phyloP scores from a whole-genome alignment of 2,888 invertebrate species.

The Oscheius sp. region DNA sequence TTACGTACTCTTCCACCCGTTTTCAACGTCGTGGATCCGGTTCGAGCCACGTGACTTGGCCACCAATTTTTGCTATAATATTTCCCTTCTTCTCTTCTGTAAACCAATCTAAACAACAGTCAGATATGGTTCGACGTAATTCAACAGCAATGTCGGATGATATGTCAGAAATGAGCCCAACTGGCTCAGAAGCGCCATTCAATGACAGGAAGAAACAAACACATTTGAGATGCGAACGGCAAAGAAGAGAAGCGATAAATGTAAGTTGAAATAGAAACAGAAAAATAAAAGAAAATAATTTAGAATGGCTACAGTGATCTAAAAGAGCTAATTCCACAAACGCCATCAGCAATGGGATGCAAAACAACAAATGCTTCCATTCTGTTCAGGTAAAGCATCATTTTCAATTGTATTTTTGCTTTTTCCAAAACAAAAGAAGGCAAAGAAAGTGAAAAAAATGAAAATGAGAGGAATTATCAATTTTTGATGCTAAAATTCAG shows the following conservation, averaged over 20 bases:
- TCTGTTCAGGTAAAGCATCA: constrained; percentile 61
- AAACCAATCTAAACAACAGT: neutral
- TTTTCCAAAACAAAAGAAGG: neutral
- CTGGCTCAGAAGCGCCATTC: constrained; percentile 25
- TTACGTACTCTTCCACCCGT: constrained; percentile 10
- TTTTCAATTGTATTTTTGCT: neutral
- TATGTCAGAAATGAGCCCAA: constrained; percentile 33
- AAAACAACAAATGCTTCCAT: constrained; percentile 73
- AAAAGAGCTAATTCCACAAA: constrained; percentile 71
- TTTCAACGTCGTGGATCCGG: constrained; percentile 5
- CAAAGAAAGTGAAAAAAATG: too few species aligned
- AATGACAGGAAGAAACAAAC: constrained; percentile 72
- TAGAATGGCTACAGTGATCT: constrained; percentile 72
- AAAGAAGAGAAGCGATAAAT: constrained; percentile 71
- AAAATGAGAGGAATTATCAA: too few species aligned
- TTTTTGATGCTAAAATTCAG: too few species aligned
- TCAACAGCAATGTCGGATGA: constrained; percentile 14
- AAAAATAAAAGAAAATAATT: constrained; percentile 35
- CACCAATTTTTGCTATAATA: neutral
- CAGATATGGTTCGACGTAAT: constrained; percentile 12
- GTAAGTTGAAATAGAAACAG: constrained; percentile 36
- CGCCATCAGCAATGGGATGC: constrained; percentile 69
- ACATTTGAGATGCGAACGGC: constrained; percentile 72
- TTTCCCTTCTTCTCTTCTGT: neutral
- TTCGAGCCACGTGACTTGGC: constrained; percentile 4